Evolutionary conservation across 2,113 vertebrate species (phyloP).

Genomic region (Peromyscus polionotus): DNA sequence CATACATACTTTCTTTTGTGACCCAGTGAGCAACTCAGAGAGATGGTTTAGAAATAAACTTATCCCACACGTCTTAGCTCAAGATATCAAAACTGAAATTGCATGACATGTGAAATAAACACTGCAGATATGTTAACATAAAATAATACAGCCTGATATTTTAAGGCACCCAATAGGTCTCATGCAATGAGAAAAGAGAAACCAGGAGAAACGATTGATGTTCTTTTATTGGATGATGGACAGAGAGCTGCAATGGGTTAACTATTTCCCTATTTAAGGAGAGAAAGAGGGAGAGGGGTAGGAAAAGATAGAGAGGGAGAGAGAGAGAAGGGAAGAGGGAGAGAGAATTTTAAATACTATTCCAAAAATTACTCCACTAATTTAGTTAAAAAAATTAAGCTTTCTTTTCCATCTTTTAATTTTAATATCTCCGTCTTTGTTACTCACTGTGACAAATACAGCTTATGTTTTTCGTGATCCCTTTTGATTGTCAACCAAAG

Average conservation of each 20-base stretch:
- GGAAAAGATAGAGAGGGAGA: background rate
- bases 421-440: background rate
- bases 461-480: background rate
- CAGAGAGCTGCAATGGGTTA: background rate
- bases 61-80: background rate
- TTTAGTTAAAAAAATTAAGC: background rate
- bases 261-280: background rate
- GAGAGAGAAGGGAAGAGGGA: background rate
- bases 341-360: conserved; percentile 42
- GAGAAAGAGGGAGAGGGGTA: background rate
- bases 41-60: background rate
- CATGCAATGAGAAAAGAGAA: conserved; percentile 15
- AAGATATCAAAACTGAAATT: conserved; percentile 50
- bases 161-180: background rate
- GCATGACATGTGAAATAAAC: conserved; percentile 47
- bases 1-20: background rate
- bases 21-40: background rate
- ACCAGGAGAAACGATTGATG: background rate
- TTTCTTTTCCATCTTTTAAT: background rate
- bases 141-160: conserved; percentile 52
- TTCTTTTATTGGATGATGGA: background rate
- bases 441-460: background rate
- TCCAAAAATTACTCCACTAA: background rate
- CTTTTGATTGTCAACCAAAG: background rate
- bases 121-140: conserved; percentile 46